Evolutionary conservation across 2,113 vertebrate genomes (phyloP).

Genomic region (Turdus rufiventris): DNA sequence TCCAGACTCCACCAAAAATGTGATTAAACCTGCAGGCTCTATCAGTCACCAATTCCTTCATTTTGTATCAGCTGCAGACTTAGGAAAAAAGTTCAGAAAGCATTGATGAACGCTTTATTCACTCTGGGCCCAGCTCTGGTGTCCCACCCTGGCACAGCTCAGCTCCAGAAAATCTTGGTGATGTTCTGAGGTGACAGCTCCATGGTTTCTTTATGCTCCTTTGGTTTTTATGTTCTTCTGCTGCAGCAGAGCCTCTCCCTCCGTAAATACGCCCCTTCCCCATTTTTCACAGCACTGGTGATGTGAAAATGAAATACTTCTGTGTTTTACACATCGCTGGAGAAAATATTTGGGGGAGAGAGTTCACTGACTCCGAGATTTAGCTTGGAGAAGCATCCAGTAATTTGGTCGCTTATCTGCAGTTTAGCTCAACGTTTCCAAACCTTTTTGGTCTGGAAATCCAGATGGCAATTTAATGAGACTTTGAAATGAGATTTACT

Average conservation of each 20-base stretch:
- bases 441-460: slow-evolving; percentile 47
- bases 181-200: neutral
- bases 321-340: slow-evolving; percentile 30
- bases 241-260: neutral
- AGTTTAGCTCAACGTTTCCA: slow-evolving; percentile 27
- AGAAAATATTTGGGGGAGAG: slow-evolving; percentile 1
- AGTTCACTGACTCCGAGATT: neutral
- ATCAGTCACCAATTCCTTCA: neutral
- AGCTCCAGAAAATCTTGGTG: neutral
- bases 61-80: neutral
- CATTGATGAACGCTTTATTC: neutral
- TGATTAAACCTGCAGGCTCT: neutral
- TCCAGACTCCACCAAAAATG: neutral
- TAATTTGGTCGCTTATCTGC: slow-evolving; percentile 45
- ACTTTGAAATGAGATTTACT: slow-evolving; percentile 48
- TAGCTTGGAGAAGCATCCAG: slow-evolving; percentile 16
- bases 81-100: neutral
- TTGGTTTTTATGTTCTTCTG: slow-evolving; percentile 46
- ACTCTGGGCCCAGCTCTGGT: neutral
- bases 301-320: slow-evolving; percentile 39
- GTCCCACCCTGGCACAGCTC: neutral
- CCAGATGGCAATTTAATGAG: slow-evolving; percentile 62
- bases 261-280: neutral
- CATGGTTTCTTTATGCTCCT: neutral
- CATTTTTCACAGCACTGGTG: neutral